Percentiles rank a stretch among this genome's conserved stretches.
Evolutionary conservation across 92 coral and sea anemone species (phyloP).

Genomic region (Bergia puertoricense): DNA sequence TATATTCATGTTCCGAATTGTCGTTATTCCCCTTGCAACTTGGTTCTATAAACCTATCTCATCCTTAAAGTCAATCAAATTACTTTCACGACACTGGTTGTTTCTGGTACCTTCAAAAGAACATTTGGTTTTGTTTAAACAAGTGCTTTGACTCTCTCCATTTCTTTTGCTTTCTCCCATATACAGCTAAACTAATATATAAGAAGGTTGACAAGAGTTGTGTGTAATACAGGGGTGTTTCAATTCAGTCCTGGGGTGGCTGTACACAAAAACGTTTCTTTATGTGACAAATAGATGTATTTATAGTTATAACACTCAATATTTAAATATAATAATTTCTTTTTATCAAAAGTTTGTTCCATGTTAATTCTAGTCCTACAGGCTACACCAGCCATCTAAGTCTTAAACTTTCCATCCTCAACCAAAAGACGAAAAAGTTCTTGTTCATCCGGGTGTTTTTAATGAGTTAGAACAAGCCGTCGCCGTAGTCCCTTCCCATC

Average conservation of each 20-base stretch:
- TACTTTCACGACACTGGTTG: too few relatives aligned
- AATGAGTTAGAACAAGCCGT: conserved; percentile 66
- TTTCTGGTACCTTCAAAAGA: too few relatives aligned
- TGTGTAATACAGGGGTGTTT: neutral
- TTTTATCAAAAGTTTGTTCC: neutral
- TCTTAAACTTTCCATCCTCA: neutral
- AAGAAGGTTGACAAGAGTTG: neutral
- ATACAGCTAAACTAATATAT: neutral
- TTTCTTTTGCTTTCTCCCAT: neutral
- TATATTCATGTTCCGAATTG: too few relatives aligned
- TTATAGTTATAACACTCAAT: neutral
- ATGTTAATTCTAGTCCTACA: neutral
- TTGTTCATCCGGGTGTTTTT: neutral
- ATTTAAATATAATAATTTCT: neutral
- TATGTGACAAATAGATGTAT: neutral
- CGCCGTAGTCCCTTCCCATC: conserved; percentile 95
- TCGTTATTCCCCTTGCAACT: too few relatives aligned
- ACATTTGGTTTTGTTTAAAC: too few relatives aligned
- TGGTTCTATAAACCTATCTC: too few relatives aligned
- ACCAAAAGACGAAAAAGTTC: neutral
- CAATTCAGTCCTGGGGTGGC: neutral
- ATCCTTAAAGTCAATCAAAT: too few relatives aligned
- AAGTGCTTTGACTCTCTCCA: too few relatives aligned
- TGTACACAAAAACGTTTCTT: neutral
- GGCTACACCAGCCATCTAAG: neutral